Evolutionary conservation across 2,113 vertebrate genomes (phyloP).

Genomic region (Galemys pyrenaicus): DNA sequence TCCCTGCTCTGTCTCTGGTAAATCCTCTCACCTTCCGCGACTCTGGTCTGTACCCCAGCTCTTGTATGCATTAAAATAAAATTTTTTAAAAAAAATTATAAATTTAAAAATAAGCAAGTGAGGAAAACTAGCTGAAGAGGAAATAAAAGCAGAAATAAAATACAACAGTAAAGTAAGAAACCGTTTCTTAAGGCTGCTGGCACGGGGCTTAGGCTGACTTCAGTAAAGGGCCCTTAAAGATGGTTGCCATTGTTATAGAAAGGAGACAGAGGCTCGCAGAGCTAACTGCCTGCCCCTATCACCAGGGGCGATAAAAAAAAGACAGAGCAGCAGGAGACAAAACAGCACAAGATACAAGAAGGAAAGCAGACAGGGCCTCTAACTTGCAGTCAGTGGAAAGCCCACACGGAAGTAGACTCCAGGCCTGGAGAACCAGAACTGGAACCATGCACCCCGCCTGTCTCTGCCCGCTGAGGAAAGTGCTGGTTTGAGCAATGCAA

Average conservation of each 20-base stretch:
- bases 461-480: not conserved
- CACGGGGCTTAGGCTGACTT: not conserved
- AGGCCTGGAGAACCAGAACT: rapidly evolving
- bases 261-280: not conserved
- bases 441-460: rapidly evolving
- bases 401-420: rapidly evolving
- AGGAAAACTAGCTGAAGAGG: not conserved
- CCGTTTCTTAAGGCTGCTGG: not conserved
- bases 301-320: not conserved
- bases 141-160: not conserved
- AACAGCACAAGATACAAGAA: not conserved
- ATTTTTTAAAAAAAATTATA: not conserved
- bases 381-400: rapidly evolving
- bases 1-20: no score
- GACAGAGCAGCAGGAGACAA: not conserved
- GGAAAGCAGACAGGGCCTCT: rapidly evolving
- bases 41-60: no score
- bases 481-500: not conserved
- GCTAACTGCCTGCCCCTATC: not conserved
- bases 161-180: not conserved
- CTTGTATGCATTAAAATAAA: no score
- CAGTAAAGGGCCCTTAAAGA: not conserved
- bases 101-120: not conserved
- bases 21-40: no score
- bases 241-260: not conserved